Evolutionary conservation across 2,113 vertebrate species (phyloP).

Genomic region (Numenius arquata): DNA sequence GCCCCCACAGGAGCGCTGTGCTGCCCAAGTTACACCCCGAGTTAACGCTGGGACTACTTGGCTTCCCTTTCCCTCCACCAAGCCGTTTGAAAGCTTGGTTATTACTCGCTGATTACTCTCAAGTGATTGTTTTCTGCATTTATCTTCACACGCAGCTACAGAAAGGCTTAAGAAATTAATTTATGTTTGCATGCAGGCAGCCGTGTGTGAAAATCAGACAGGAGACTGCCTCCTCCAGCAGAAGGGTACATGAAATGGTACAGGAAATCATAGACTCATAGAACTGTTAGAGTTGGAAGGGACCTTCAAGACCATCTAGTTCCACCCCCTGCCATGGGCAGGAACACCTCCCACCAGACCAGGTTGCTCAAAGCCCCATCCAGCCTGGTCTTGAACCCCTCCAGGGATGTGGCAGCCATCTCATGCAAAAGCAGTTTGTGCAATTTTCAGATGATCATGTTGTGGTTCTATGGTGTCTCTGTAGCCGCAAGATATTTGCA

Average conservation of each 20-base stretch:
- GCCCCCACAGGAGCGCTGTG: background rate
- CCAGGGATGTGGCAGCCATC: background rate
- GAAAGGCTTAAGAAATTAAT: background rate
- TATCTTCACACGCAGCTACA: background rate
- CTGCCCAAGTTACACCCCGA: background rate
- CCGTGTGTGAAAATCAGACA: background rate
- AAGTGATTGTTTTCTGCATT: background rate
- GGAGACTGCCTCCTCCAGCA: background rate
- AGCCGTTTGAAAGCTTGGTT: background rate
- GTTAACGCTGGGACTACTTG: accelerated
- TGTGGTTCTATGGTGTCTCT: background rate
- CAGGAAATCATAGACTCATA: background rate
- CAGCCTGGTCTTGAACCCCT: background rate
- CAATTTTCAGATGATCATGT: background rate
- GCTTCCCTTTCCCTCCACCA: background rate
- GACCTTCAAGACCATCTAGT: background rate
- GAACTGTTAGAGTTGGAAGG: background rate
- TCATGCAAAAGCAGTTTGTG: background rate
- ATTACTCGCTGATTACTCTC: background rate
- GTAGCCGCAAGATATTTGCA: background rate
- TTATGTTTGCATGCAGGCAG: background rate
- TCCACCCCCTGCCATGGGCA: background rate
- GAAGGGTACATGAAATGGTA: background rate
- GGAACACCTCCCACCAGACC: background rate
- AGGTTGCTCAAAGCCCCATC: background rate